Conservation (phyloP, 2,797 vertebrate genomes). For the Hippoglossus hippoglossus region DNA sequence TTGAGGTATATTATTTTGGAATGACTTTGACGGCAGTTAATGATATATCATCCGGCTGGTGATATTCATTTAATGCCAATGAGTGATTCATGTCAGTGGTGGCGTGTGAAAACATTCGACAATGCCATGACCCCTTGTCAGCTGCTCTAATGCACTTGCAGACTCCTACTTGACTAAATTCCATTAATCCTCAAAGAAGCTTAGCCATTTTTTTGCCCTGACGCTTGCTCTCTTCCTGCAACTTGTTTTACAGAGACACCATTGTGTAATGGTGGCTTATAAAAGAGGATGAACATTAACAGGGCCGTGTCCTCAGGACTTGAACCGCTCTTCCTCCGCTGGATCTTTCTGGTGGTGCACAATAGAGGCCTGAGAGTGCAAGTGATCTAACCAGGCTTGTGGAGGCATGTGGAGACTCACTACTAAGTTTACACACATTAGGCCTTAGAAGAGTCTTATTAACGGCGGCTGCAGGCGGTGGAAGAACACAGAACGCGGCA, state of each 20-base stretch:
- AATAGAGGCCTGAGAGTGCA: conserved; percentile 40
- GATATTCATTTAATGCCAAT: conserved; percentile 73
- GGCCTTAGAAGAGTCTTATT: conserved; percentile 70
- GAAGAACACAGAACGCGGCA: conserved; percentile 55
- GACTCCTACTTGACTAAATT: conserved; percentile 81
- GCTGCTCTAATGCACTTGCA: conserved; percentile 73
- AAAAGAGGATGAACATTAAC: conserved; percentile 66
- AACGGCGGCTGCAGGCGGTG: conserved; percentile 75
- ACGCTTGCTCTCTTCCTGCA: conserved; percentile 70
- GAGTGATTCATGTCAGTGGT: conserved; percentile 63
- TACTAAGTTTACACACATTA: conserved; percentile 55
- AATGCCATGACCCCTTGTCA: conserved; percentile 71
- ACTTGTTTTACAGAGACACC: conserved; percentile 80
- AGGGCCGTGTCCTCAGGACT: conserved; percentile 62
- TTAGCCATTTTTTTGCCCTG: conserved; percentile 77
- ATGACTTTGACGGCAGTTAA: conserved; percentile 67
- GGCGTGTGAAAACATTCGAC: conserved; percentile 60
- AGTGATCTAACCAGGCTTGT: conserved; percentile 52
- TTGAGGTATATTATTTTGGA: conserved; percentile 83
- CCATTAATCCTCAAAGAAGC: conserved; percentile 83
- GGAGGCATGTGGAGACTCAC: conserved; percentile 47
- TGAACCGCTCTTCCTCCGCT: conserved; percentile 47
- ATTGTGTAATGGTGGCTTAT: conserved; percentile 80
- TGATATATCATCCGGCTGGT: conserved; percentile 73
- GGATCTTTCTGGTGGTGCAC: conserved; percentile 47